Base-by-base conservation (phyloP, 2,797 vertebrate genomes). In the Lepidocolaptes lacrymiger region DNA sequence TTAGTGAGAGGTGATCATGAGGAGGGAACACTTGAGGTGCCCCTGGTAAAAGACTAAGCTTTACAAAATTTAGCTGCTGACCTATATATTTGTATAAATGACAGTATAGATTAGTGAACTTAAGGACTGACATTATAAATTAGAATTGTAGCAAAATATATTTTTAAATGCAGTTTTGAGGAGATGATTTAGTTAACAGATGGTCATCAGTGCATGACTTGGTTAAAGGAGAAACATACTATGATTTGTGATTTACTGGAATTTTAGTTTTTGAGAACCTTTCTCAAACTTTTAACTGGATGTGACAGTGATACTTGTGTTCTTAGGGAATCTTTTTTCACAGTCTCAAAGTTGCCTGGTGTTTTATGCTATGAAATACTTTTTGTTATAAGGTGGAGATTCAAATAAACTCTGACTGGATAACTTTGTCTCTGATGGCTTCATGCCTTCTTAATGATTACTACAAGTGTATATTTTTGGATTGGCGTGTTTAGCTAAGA, bases 201-300 rank as follows among this genome's bases (percentile, higher is more conserved):
- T 52, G 8, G 48, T 82, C 3, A 8, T 44, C 0, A 0, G 2
- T 72, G n/a, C 3, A 2, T 63, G 54, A 32, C 44, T 56, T 27
- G 10, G 9, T 74, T 93, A 67, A 74, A 88, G 55, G 9, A 91
- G 32, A 30, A 71, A 18, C 14, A 28, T 77, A 20, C 6, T 23
- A 46, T 9, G 15, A 68, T 61, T 80, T 86, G 43, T 0, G 0
- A 2, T 68, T 88, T 28, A 43, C 30, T 66, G 36, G 17, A 64
- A 39, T 58, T 92, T 30, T 68, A 11, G 23, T 7, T 44, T 73
- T 68, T 71, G n/a, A n/a, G 34, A 67, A 18, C 63, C 5, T 22
- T 71, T 6, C 21, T 56, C 43, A 67, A 85, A 24, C 5, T 0
- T 61, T 76, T 51, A 54, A 15, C 5, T 7, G 20, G 43, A 21